Conservation (phyloP, 2,888 invertebrate genomes). For the Electrophaes corylata region DNA sequence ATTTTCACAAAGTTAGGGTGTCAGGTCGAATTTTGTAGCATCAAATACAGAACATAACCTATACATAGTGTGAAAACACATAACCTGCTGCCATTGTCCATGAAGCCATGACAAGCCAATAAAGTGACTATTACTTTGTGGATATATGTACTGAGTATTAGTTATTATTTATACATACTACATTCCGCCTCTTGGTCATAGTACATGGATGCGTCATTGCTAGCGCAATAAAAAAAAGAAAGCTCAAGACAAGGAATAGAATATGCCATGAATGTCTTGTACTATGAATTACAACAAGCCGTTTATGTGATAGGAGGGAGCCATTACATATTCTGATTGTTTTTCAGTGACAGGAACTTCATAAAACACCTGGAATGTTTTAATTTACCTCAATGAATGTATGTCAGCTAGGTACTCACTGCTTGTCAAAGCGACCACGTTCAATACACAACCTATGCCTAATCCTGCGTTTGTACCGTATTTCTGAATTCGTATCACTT, state of each 20-base stretch:
- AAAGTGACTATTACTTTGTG: slow-evolving; percentile 14
- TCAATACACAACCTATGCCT: slow-evolving; percentile 80
- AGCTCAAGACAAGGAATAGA: slow-evolving; percentile 24
- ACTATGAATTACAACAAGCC: slow-evolving; percentile 1
- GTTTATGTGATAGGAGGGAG: background rate
- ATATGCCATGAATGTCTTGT: slow-evolving; percentile 18
- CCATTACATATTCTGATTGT: background rate
- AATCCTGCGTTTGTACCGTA: slow-evolving; percentile 54
- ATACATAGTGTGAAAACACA: slow-evolving; percentile 16
- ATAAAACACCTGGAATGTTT: slow-evolving; percentile 37
- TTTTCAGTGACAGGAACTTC: slow-evolving; percentile 10
- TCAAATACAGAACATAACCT: slow-evolving; percentile 26
- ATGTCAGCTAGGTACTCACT: slow-evolving; percentile 61
- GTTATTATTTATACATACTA: slow-evolving; percentile 18
- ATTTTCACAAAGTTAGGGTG: background rate
- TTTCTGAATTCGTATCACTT: slow-evolving; percentile 51
- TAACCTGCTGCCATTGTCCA: slow-evolving; percentile 26
- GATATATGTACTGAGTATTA: slow-evolving; percentile 7
- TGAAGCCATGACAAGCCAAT: slow-evolving; percentile 21
- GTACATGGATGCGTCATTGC: slow-evolving; percentile 70
- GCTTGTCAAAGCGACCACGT: slow-evolving; percentile 79
- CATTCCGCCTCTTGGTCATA: slow-evolving; percentile 41
- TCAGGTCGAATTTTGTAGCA: background rate
- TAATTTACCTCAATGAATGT: slow-evolving; percentile 66
- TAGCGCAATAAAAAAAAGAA: slow-evolving; percentile 60